Conservation (phyloP, 2,797 vertebrate genomes). For the Manis crassicaudata region DNA sequence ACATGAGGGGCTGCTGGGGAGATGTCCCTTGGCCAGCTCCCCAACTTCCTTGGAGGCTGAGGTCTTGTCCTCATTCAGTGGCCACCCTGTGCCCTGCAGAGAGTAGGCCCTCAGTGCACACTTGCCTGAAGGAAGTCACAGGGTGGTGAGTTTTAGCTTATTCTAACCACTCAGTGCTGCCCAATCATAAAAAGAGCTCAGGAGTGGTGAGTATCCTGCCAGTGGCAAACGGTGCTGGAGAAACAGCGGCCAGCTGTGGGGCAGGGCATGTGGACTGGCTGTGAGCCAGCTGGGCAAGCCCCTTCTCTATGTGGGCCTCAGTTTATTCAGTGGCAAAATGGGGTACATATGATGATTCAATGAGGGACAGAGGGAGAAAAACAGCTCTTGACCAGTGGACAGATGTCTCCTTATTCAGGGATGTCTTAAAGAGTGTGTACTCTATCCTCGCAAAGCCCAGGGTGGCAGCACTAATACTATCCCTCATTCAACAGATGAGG, state of each 20-base stretch:
- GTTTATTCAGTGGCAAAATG: background rate
- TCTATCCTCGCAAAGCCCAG: background rate
- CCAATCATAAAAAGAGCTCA: background rate
- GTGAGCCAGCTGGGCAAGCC: background rate
- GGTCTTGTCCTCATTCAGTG: background rate
- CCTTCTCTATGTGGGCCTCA: background rate
- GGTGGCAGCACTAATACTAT: background rate
- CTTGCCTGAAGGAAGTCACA: background rate
- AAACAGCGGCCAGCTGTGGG: background rate
- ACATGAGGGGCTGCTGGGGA: fast-evolving
- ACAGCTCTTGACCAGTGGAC: fast-evolving
- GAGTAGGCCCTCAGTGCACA: background rate
- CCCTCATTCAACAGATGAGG: background rate
- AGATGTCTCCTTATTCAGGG: background rate
- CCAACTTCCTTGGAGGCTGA: background rate
- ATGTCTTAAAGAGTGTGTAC: background rate
- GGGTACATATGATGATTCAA: fast-evolving
- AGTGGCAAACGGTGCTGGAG: background rate
- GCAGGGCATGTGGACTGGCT: background rate
- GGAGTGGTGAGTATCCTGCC: background rate
- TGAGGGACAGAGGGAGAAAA: background rate
- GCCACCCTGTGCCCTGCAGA: fast-evolving
- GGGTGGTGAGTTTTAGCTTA: background rate
- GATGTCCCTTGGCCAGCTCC: fast-evolving
- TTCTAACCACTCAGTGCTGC: background rate